A percentile compares a stretch with the other conserved stretches of the same genome.
These are phyloP conservation scores for Drosophila insularis DNA, from an alignment of 1,140 invertebrate genomes.

Conservation along the genomic window DNA sequence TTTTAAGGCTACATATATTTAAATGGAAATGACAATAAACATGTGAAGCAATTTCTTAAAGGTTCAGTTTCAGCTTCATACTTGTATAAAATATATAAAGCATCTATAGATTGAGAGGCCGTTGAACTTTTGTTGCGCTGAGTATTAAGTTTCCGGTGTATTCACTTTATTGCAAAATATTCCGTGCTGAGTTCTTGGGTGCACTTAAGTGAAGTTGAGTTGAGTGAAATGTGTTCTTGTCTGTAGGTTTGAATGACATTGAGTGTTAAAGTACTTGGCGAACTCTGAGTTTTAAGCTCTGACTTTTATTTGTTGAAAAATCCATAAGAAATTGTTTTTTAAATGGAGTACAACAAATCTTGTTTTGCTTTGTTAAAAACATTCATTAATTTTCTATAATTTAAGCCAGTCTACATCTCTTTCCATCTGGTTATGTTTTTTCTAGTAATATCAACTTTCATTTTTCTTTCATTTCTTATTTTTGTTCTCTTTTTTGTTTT, in stretches of 20 bases:
- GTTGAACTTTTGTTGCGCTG: no score
- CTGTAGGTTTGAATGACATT: not conserved
- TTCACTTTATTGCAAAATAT: no score
- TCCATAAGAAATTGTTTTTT: not conserved
- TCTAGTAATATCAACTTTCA: constrained; percentile 1
- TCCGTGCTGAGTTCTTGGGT: no score
- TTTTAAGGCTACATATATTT: no score
- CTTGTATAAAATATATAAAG: no score
- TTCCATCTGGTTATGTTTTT: constrained; percentile 1
- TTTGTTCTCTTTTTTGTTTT: not conserved
- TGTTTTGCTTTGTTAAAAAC: not conserved
- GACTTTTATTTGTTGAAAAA: not conserved
- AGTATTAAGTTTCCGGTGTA: no score
- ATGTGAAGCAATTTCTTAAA: no score
- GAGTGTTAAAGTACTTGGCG: not conserved
- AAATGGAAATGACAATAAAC: no score
- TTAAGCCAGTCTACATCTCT: not conserved
- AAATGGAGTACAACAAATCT: not conserved
- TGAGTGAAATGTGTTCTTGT: no score
- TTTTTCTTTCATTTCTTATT: not conserved
- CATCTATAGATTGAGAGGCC: no score
- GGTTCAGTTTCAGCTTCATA: no score
- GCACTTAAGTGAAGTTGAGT: no score
- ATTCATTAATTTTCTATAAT: not conserved
- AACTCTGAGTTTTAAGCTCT: not conserved